phyloP scores from a whole-genome alignment of 2,888 invertebrate genomes.

The Orchesella flavescens region DNA sequence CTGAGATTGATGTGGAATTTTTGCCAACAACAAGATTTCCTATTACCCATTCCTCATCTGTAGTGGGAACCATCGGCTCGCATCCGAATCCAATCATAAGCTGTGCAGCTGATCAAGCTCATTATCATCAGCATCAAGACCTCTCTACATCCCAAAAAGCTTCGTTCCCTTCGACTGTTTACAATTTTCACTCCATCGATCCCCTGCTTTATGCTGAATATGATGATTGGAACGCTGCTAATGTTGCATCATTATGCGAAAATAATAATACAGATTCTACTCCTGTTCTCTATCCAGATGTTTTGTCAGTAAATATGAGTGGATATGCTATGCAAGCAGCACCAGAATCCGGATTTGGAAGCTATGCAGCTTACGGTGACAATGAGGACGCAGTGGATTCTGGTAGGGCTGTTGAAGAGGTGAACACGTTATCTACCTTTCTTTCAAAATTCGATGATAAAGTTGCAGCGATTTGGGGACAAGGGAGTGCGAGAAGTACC shows the following conservation, averaged over 20 bases:
- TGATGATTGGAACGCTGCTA: constrained; percentile 52
- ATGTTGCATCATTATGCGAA: constrained; percentile 54
- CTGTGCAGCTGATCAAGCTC: constrained; percentile 52
- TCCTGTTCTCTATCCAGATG: constrained; percentile 50
- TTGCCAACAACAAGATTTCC: constrained; percentile 56
- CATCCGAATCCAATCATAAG: constrained; percentile 62
- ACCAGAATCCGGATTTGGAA: constrained; percentile 25
- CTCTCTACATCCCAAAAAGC: constrained; percentile 54
- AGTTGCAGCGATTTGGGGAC: constrained; percentile 72
- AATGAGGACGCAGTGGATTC: constrained; percentile 4
- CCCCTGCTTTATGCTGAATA: constrained; percentile 46
- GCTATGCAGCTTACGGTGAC: constrained; percentile 32
- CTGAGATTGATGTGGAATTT: constrained; percentile 52
- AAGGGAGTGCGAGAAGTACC: constrained; percentile 32
- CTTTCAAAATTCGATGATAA: constrained; percentile 71
- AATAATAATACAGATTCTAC: constrained; percentile 40
- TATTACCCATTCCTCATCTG: constrained; percentile 47
- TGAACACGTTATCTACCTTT: constrained; percentile 70
- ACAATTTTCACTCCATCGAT: constrained; percentile 53
- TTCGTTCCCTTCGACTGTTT: constrained; percentile 55
- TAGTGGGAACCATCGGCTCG: constrained; percentile 62
- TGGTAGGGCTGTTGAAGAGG: constrained; percentile 64
- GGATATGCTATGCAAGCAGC: constrained; percentile 37
- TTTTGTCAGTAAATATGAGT: constrained; percentile 15
- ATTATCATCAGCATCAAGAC: constrained; percentile 60